Percentiles rank a stretch among this genome's conserved stretches.
Conservation (phyloP, 2,888 invertebrate species). For the Amiota mariae region DNA sequence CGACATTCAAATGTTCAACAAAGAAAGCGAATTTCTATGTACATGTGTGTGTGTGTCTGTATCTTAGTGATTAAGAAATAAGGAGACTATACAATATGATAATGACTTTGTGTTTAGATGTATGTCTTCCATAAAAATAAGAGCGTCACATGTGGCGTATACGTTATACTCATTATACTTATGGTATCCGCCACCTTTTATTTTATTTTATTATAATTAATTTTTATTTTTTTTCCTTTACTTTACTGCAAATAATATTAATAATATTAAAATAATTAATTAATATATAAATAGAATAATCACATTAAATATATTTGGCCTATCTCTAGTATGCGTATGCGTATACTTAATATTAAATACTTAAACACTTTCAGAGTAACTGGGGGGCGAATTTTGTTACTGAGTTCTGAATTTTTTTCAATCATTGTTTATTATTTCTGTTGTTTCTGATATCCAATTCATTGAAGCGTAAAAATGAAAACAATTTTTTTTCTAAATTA, state of each 20-base stretch:
- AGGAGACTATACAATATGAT: no score
- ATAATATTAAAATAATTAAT: background rate
- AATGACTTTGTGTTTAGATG: background rate
- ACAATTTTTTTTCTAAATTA: constrained; percentile 34
- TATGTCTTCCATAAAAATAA: background rate
- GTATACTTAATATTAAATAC: no score
- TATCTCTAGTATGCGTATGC: no score
- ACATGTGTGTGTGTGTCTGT: constrained; percentile 8
- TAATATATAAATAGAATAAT: no score
- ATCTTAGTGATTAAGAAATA: background rate
- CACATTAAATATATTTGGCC: no score
- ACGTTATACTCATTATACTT: constrained; percentile 21
- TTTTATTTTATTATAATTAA: background rate
- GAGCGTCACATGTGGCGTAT: background rate
- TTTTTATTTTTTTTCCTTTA: background rate
- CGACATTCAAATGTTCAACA: constrained; percentile 34
- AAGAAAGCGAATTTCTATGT: constrained; percentile 30
- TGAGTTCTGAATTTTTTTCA: no score
- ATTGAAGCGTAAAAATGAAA: constrained; percentile 21
- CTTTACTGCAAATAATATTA: no score
- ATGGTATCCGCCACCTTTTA: background rate
- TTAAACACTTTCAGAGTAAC: no score
- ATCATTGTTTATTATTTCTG: no score
- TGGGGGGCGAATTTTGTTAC: no score
- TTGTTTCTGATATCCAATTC: background rate